Evolutionary conservation across 2,113 vertebrate genomes (phyloP), one percentile per base, ranked within the genome.

Genomic region (Scatophagus argus): DNA sequence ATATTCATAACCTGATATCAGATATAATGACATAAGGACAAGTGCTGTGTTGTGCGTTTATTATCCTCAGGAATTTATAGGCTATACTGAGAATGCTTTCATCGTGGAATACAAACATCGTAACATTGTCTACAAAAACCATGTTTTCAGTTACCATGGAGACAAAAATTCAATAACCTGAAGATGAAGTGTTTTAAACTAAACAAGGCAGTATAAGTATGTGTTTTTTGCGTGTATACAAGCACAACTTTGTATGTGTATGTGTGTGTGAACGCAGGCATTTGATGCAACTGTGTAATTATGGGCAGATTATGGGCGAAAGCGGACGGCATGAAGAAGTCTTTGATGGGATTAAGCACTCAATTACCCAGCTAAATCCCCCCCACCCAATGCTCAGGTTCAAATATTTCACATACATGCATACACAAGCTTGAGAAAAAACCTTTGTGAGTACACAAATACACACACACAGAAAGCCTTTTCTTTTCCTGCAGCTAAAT

Each of bases 271-370:
- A n/a, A n/a, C n/a, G n/a, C n/a, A n/a, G 70, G 76, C 71, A 51
- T 80, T 11, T 76, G 71, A 86, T 55, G 46, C 87, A 55, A 83
- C 83, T 94, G 89, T 93, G 86, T 93, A 93, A 93, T 93, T 92
- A 93, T 72, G 85, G 74, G 70, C 81, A 94, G 92, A 93, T 94
- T 93, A 93, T 77, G 76, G 88, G 54, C 84, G 84, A 88, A n/a
- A 83, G 87, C 71, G 64, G 82, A 85, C 67, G 36, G 85, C 88
- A 88, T 87, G 79, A 87, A 83, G 86, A 86, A 77, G 81, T 85
- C 92, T 94, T 94, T 93, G 92, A 94, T 94, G 89, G 94, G 90
- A 94, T 94, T 93, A 93, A 86, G 82, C 86, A 90, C 93, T 92
- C 89, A 91, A 93, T 93, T 93, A 92, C 90, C 87, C 91, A 81